A percentile compares a stretch with the other conserved stretches of the same genome.
Evolutionary conservation across 2,113 vertebrate genomes (phyloP).

Genomic region (Cairina moschata): DNA sequence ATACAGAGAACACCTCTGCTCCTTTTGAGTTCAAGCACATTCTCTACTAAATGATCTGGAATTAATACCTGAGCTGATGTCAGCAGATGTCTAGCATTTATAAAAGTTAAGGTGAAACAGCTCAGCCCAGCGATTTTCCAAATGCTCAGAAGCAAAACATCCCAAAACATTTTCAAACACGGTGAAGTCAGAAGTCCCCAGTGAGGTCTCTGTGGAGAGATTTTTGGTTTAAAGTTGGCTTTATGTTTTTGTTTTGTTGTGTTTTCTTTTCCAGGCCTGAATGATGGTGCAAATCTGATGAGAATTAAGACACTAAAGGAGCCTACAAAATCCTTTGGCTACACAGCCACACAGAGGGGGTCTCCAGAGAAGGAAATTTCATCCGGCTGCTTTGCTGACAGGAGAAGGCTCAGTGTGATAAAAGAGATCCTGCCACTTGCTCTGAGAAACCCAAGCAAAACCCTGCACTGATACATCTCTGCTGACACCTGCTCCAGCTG

Average conservation of each 20-base stretch:
- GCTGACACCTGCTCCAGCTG: constrained; percentile 76
- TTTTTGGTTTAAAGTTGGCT: constrained; percentile 4
- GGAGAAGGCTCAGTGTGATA: constrained; percentile 75
- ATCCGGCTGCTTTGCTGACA: constrained; percentile 75
- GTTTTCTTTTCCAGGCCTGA: not conserved
- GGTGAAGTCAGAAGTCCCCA: not conserved
- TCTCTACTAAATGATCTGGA: not conserved
- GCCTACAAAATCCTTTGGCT: constrained; percentile 63
- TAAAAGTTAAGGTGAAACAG: not conserved
- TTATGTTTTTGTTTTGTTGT: not conserved
- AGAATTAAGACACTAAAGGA: constrained; percentile 63
- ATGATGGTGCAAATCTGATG: constrained; percentile 55
- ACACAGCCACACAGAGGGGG: constrained; percentile 37
- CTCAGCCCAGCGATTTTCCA: not conserved
- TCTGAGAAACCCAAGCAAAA: constrained; percentile 56
- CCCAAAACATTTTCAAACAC: not conserved
- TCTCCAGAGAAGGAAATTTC: constrained; percentile 75
- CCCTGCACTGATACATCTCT: constrained; percentile 40
- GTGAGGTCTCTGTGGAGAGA: not conserved
- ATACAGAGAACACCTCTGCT: not conserved
- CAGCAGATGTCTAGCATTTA: constrained; percentile 22
- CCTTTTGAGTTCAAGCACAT: not conserved
- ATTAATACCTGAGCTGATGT: constrained; percentile 6
- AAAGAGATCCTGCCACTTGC: constrained; percentile 75
- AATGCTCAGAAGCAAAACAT: constrained; percentile 26